Conservation (phyloP, 2,113 vertebrate species). For the Mormyrus lacerda region DNA sequence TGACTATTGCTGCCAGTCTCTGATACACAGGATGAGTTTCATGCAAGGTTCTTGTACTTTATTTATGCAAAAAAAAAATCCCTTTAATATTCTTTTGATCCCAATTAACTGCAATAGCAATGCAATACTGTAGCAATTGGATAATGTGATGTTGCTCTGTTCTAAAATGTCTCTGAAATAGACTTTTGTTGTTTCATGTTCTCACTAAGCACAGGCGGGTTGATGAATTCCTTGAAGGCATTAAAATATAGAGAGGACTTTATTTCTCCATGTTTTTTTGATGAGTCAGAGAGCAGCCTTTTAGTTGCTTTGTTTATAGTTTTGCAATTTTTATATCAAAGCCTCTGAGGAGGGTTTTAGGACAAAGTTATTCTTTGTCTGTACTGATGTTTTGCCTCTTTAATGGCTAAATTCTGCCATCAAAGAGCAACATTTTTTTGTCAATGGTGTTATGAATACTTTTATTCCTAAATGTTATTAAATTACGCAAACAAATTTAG, state of each 20-base stretch:
- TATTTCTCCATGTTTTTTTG: background rate
- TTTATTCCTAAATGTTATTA: constrained; percentile 8
- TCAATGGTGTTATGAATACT: background rate
- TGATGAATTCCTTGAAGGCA: constrained; percentile 1
- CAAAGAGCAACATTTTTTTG: background rate
- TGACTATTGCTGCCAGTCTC: background rate
- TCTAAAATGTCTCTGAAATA: background rate
- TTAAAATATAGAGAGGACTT: background rate
- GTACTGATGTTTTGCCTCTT: background rate
- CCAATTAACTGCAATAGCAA: background rate
- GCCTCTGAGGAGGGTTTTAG: background rate
- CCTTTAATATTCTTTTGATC: background rate
- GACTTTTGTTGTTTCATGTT: background rate
- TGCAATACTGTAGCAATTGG: background rate
- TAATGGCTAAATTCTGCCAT: background rate
- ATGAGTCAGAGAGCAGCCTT: background rate
- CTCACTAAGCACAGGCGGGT: background rate
- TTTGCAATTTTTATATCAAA: constrained; percentile 1
- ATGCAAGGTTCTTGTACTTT: background rate
- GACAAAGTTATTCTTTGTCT: background rate
- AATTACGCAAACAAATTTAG: background rate
- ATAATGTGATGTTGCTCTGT: constrained; percentile 1
- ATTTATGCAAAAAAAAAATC: background rate
- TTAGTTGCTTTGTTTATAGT: constrained; percentile 2
- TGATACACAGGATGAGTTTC: background rate